phyloP scores from a whole-genome alignment of 2,113 vertebrate species.

The Neogale vison region DNA sequence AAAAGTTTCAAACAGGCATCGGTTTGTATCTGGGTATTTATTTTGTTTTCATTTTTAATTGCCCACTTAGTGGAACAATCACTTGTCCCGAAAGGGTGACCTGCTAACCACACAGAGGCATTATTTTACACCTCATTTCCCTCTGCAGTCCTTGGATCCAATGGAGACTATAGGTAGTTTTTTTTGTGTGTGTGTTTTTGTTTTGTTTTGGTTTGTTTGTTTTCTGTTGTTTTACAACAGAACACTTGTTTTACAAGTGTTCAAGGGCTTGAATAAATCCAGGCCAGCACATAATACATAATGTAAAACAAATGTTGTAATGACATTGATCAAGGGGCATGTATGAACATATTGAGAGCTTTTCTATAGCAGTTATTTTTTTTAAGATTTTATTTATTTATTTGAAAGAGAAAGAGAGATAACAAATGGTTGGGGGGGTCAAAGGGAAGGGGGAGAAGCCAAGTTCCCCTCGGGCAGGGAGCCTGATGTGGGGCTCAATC shows the following conservation, averaged over 20 bases:
- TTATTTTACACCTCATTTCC: not conserved
- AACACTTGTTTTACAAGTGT: slow-evolving; percentile 9
- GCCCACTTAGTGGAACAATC: not conserved
- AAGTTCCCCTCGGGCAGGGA: not conserved
- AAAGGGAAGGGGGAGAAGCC: not conserved
- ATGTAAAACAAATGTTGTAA: not conserved
- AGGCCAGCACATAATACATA: not conserved
- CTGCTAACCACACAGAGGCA: not conserved
- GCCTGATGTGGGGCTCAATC: not conserved
- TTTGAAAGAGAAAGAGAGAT: not conserved
- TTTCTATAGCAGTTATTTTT: not conserved
- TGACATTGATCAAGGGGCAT: not conserved
- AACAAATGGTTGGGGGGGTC: not conserved
- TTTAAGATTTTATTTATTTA: not conserved
- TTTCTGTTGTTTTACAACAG: too few relatives aligned
- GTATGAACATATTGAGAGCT: not conserved
- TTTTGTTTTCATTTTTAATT: slow-evolving; percentile 47
- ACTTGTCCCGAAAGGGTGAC: not conserved
- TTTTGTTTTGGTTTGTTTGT: not conserved
- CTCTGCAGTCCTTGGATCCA: not conserved
- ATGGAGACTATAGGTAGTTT: not conserved
- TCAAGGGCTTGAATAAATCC: not conserved
- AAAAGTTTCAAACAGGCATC: not conserved
- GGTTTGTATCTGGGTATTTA: not conserved
- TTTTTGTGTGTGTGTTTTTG: not conserved